Base-by-base conservation (phyloP, 1,140 invertebrate genomes). In the Bursaphelenchus mucronatus region DNA sequence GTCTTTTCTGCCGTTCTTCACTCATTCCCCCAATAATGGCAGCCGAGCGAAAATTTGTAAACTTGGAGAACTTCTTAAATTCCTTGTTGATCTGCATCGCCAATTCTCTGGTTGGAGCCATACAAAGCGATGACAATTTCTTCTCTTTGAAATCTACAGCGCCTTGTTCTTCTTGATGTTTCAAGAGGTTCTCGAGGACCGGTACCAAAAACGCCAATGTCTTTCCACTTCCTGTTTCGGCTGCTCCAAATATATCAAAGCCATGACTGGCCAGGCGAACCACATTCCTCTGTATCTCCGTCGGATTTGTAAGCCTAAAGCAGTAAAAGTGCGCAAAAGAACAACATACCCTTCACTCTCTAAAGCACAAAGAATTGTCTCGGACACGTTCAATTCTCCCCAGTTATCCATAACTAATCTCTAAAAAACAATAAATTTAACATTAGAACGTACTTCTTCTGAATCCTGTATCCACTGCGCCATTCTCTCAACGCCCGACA, bases 171-270 rank as follows among this genome's bases (percentile, higher is more conserved):
- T 30, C 30, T 30, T 30, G 30, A 30, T 30, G 30, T 30, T 30
- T 30, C 58, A 94, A 82, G 67, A 96, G 93, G 8, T 89, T 89
- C 68, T 87, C 83, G 52, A 96, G 82, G 53, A 97, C 89, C 39
- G 94, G 94, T 66, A 97, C 90, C 3, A 90, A 92, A 87, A 97
- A 97, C 0, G 93, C 94, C 46, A 97, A 83, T 0, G 94, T 97
- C 86, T 97, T 97, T 0, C 94, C 94, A 86, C 92, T 95, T 8
- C 94, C 94, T 11, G 94, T 97, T 86, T 97, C 92, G 10, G 94
- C 94, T 66, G 93, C 94, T 67, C 92, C 94, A 17, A 97, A 82
- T 73, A 97, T 90, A 84, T 97, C 92, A 83, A 87, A 86, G 51
- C 86, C 83, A 55, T 90, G 91, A 76, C 89, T 85, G 41, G 93